phyloP scores from a whole-genome alignment of 2,797 vertebrate genomes.

The Sandelia bainsii region DNA sequence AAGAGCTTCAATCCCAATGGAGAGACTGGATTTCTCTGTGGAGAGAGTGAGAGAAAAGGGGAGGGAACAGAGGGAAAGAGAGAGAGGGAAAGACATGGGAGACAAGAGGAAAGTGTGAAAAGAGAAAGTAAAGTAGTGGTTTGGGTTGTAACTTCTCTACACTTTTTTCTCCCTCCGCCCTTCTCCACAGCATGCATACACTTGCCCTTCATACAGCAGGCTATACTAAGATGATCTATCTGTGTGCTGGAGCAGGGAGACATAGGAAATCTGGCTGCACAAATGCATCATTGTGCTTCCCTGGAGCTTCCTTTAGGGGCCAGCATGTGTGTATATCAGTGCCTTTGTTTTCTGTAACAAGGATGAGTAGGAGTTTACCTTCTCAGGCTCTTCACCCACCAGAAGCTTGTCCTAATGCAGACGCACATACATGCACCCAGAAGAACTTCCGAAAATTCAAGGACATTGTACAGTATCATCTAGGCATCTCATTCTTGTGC shows the following conservation, averaged over 20 bases:
- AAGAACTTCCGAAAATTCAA: slow-evolving; percentile 57
- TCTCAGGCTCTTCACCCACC: slow-evolving; percentile 47
- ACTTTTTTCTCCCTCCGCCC: slow-evolving; percentile 43
- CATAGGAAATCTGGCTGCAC: slow-evolving; percentile 80
- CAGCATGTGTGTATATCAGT: slow-evolving; percentile 38
- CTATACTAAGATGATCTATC: slow-evolving; percentile 79
- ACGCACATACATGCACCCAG: slow-evolving; percentile 29
- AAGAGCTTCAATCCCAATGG: slow-evolving; percentile 81
- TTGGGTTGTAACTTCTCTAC: slow-evolving; percentile 65
- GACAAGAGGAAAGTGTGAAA: slow-evolving; percentile 69
- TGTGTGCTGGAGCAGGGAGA: slow-evolving; percentile 77
- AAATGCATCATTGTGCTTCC: slow-evolving; percentile 79
- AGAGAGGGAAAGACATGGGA: slow-evolving; percentile 58
- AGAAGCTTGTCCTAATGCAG: slow-evolving; percentile 37
- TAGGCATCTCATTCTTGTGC: slow-evolving; percentile 36
- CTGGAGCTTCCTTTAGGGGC: slow-evolving; percentile 76
- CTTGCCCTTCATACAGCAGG: slow-evolving; percentile 83
- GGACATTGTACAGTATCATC: slow-evolving; percentile 59
- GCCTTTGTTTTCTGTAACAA: slow-evolving; percentile 57
- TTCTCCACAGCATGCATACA: slow-evolving; percentile 75
- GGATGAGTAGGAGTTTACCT: slow-evolving; percentile 74
- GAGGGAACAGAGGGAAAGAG: slow-evolving; percentile 33
- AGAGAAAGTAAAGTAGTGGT: slow-evolving; percentile 61
- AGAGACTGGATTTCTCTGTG: slow-evolving; percentile 79
- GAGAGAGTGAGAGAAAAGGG: slow-evolving; percentile 67